Conservation (phyloP, 2,113 vertebrate genomes). For the Myodes glareolus region DNA sequence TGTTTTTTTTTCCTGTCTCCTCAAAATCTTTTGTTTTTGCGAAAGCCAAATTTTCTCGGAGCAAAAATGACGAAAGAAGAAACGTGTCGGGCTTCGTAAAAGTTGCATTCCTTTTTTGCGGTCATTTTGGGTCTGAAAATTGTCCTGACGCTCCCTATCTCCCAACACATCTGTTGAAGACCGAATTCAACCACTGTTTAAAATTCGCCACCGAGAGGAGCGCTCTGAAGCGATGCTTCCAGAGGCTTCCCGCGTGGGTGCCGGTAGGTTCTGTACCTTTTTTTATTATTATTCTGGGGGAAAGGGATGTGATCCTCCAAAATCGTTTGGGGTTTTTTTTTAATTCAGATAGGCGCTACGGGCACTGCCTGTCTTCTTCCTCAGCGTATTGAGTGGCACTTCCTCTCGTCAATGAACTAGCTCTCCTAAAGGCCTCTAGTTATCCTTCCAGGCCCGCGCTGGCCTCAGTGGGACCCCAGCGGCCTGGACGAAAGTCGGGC, state of each 20-base stretch:
- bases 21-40: constrained; percentile 12
- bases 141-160: background rate
- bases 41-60: constrained; percentile 18
- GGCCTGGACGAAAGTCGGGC: constrained; percentile 25
- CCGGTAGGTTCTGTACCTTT: background rate
- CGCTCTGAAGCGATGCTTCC: background rate
- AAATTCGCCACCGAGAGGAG: background rate
- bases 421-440: background rate
- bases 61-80: constrained; percentile 18
- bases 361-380: background rate
- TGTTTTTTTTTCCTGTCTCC: background rate
- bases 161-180: background rate
- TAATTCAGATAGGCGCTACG: background rate
- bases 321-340: background rate
- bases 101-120: background rate
- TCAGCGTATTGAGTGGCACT: background rate
- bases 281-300: background rate
- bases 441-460: background rate
- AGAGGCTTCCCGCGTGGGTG: background rate
- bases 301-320: background rate
- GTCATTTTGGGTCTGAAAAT: constrained; percentile 27
- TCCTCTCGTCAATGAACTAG: background rate
- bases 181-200: background rate
- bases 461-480: background rate
- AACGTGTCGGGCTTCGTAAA: background rate